Evolutionary conservation across 2,797 vertebrate species (phyloP), one percentile per base, ranked within the genome.

Genomic region (Smutsia temminckii): DNA sequence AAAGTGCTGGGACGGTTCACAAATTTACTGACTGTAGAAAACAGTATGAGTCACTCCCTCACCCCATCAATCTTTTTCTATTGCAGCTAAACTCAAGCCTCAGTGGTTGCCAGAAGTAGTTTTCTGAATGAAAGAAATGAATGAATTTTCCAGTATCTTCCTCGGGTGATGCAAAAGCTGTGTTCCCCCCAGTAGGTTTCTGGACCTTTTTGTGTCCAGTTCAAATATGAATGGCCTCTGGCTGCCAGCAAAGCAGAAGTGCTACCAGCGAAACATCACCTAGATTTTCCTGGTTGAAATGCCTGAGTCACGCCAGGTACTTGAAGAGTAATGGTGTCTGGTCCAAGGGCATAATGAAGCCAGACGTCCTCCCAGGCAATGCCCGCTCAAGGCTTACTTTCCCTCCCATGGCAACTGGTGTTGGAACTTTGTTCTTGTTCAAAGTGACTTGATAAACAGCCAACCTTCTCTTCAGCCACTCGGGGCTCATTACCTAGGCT

Each of bases 281-380:
- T 92, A 74, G 75, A 49, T 74, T 53, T 89, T 66, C 46, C 78
- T 7, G 46, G 37, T 2, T 42, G 46, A 8, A 17, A 21, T 14
- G 6, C 29, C 27, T 0, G 23, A 34, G 18, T 16, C 16, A 5
- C 0, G 1, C 53, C 11, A 4, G 66, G 14, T 11, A 4, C 3
- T 1, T 1, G 21, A 29, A 12, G 40, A 0, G 10, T 11, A 11
- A 0, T 3, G 23, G 23, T 3, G 57, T 14, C 17, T 0, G 0
- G 9, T 27, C 14, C 7, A 29, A 49, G 37, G 4, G 13, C 8
- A 1, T 1, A 2, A 0, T 0, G 6, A 78, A 77, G 29, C 53
- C 61, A 6, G 0, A 9, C 3, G 6, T 2, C 0, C 51, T 4
- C 29, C 21, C 3, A 7, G 9, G 23, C 23, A 0, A 11, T 0